A percentile compares a stretch with the other conserved stretches of the same genome.
phyloP scores from a whole-genome alignment of 2,888 invertebrate species.

The Drosophila meridionalis region DNA sequence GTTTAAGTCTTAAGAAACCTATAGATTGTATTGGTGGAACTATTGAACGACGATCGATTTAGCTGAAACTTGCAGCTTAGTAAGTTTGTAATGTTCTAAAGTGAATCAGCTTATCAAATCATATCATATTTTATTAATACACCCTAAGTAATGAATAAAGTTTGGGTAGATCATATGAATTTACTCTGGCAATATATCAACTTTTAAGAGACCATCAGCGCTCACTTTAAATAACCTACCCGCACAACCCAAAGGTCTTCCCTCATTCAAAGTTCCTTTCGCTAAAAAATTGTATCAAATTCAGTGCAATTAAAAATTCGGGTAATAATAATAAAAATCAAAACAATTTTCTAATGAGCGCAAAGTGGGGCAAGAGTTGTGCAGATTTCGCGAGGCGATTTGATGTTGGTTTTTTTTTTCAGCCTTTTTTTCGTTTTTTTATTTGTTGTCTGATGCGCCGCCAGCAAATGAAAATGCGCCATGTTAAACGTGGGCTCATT shows the following conservation, averaged over 20 bases:
- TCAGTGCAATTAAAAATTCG: constrained; percentile 20
- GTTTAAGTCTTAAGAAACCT: not conserved
- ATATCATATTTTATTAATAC: not conserved
- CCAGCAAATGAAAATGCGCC: constrained; percentile 70
- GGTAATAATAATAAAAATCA: constrained; percentile 29
- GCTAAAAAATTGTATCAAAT: constrained; percentile 21
- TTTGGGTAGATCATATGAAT: not conserved
- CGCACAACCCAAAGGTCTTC: not conserved
- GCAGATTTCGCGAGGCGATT: constrained; percentile 38
- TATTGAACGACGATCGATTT: constrained; percentile 4
- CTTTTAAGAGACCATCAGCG: not conserved
- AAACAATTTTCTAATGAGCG: constrained; percentile 32
- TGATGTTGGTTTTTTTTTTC: constrained; percentile 35
- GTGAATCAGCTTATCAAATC: not conserved
- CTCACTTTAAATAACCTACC: not conserved
- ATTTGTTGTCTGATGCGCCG: constrained; percentile 63
- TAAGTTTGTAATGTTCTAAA: not conserved
- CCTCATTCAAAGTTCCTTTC: not conserved
- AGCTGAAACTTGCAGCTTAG: not conserved
- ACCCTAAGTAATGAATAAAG: accelerated
- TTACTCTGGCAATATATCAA: not conserved
- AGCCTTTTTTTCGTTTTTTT: constrained; percentile 12
- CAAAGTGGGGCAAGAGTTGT: constrained; percentile 18
- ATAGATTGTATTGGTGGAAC: not conserved
- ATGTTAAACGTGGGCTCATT: constrained; percentile 79